These are phyloP conservation scores for Sebastes baramenuke DNA, from an alignment of 2,797 vertebrate species.

Conservation along the genomic window DNA sequence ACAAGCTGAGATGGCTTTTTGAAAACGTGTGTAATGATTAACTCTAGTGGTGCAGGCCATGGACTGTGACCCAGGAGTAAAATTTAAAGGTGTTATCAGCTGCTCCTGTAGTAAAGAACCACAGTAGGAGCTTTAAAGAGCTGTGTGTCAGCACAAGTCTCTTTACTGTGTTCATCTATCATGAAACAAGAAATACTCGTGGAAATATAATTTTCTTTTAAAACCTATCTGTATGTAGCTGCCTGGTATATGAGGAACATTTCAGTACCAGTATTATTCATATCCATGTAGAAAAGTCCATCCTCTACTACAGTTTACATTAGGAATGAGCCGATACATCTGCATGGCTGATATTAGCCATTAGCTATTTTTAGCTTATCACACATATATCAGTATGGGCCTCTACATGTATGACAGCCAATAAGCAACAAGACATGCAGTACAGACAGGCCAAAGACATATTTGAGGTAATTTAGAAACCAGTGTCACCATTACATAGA, in stretches of 20 bases:
- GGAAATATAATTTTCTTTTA: background rate
- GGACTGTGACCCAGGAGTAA: conserved; percentile 73
- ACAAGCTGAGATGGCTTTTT: conserved; percentile 13
- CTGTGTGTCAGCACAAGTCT: background rate
- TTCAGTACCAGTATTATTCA: background rate
- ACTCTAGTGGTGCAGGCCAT: conserved; percentile 45
- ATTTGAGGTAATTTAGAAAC: background rate
- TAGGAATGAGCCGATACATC: background rate
- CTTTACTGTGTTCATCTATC: background rate
- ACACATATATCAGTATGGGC: background rate
- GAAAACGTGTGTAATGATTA: conserved; percentile 71
- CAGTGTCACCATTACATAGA: background rate
- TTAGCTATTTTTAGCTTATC: background rate
- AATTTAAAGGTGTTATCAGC: conserved; percentile 64
- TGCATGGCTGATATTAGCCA: background rate
- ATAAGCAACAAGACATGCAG: background rate
- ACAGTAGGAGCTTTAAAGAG: conserved; percentile 17
- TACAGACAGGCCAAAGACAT: background rate
- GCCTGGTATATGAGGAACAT: background rate
- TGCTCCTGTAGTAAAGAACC: conserved; percentile 34
- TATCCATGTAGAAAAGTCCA: background rate
- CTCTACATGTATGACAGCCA: background rate
- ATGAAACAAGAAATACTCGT: background rate
- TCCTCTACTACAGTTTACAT: background rate
- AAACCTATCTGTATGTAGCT: background rate